These are phyloP conservation scores for Palythoa grandis DNA, from an alignment of 92 coral and sea anemone species.

Conservation along the genomic window DNA sequence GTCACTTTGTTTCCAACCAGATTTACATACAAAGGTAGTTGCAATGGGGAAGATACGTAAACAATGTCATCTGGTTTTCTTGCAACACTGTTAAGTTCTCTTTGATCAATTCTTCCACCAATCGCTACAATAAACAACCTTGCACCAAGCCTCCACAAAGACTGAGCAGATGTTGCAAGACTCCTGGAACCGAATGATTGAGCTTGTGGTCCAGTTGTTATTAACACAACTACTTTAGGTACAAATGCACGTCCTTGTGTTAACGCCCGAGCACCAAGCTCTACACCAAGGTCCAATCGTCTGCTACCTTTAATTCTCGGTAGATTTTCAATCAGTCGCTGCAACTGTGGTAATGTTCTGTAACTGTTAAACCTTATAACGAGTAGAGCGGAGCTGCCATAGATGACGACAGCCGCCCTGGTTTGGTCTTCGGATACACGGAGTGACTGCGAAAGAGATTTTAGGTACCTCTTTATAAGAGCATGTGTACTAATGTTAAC, in stretches of 20 bases:
- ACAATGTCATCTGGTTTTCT: constrained; percentile 62
- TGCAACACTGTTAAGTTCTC: constrained; percentile 67
- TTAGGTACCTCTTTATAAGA: constrained; percentile 72
- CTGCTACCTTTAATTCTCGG: constrained; percentile 53
- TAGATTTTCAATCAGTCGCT: constrained; percentile 22
- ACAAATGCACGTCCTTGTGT: constrained; percentile 65
- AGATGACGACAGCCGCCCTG: constrained; percentile 78
- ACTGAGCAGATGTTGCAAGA: constrained; percentile 62
- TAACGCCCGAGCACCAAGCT: constrained; percentile 64
- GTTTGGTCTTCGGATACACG: constrained; percentile 63
- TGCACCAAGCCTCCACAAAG: constrained; percentile 66
- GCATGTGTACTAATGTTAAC: constrained; percentile 52
- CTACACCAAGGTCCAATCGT: constrained; percentile 70
- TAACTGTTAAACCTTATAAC: constrained; percentile 66
- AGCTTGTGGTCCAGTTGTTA: constrained; percentile 84
- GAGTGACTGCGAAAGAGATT: constrained; percentile 63
- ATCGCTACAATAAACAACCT: constrained; percentile 72
- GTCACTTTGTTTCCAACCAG: constrained; percentile 17
- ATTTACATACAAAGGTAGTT: constrained; percentile 10
- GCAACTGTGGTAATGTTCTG: constrained; percentile 49
- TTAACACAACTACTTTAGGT: constrained; percentile 70
- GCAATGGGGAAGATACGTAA: constrained; percentile 4
- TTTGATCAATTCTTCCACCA: constrained; percentile 51
- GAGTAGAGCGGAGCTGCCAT: constrained; percentile 62
- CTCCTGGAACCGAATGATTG: constrained; percentile 63